Conservation (phyloP, 2,888 invertebrate genomes). For the Diloba caeruleocephala region DNA sequence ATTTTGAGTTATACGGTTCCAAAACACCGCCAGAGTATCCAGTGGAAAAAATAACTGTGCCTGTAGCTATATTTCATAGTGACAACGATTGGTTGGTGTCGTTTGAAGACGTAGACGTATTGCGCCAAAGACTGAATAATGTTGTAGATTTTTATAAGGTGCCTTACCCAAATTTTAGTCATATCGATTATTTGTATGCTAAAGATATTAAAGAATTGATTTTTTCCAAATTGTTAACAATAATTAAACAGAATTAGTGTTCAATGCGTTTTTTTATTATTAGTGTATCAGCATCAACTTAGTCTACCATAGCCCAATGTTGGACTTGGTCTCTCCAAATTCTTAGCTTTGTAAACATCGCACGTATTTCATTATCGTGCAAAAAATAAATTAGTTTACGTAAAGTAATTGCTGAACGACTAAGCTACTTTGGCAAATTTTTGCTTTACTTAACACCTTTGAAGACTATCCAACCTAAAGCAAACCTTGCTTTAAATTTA, state of each 20-base stretch:
- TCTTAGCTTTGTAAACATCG: too few species aligned
- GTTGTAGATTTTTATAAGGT: conserved; percentile 53
- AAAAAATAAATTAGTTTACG: too few species aligned
- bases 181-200: conserved; percentile 59
- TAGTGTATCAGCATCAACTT: too few species aligned
- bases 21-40: conserved; percentile 51
- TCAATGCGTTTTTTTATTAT: too few species aligned
- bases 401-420: too few species aligned
- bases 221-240: conserved; percentile 39
- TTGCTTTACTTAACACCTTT: too few species aligned
- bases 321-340: too few species aligned
- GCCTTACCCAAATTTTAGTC: conserved; percentile 50
- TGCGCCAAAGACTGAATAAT: conserved; percentile 44
- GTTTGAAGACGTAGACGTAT: conserved; percentile 22
- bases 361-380: too few species aligned
- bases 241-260: conserved; percentile 18
- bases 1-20: conserved; percentile 24
- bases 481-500: too few species aligned
- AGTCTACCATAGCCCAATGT: too few species aligned
- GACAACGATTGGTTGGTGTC: conserved; percentile 52
- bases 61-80: conserved; percentile 53
- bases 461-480: too few species aligned
- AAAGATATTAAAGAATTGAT: conserved; percentile 49
- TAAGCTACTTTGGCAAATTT: too few species aligned
- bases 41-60: conserved; percentile 48